These are phyloP conservation scores for Rhamphomyia laevipes DNA, from an alignment of 2,888 invertebrate species.

Conservation along the genomic window DNA sequence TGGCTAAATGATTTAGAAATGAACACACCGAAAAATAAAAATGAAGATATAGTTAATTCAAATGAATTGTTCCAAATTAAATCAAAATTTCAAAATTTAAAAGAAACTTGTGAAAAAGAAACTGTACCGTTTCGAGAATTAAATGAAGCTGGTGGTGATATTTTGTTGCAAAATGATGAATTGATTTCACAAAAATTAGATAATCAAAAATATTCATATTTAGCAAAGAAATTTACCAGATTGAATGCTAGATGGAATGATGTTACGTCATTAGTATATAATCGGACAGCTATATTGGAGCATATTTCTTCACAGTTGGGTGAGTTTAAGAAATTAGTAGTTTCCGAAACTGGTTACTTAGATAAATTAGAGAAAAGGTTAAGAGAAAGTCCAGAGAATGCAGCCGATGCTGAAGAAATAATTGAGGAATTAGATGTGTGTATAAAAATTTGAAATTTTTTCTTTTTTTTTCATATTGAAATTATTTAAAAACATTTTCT, in stretches of 20 bases:
- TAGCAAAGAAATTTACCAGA: conserved; percentile 54
- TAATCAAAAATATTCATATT: conserved; percentile 41
- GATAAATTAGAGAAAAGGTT: conserved; percentile 69
- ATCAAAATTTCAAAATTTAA: conserved; percentile 55
- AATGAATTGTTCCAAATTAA: conserved; percentile 61
- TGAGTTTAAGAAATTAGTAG: conserved; percentile 65
- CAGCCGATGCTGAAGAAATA: conserved; percentile 84
- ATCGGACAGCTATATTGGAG: conserved; percentile 51
- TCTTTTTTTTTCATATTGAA: too few species aligned
- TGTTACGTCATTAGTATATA: conserved; percentile 56
- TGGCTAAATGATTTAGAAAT: conserved; percentile 54
- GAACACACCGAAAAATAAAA: conserved; percentile 48
- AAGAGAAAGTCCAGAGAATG: conserved; percentile 52
- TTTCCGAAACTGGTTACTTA: conserved; percentile 62
- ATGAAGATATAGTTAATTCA: conserved; percentile 48
- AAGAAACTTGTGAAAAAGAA: conserved; percentile 58
- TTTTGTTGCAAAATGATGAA: conserved; percentile 47
- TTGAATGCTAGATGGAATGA: conserved; percentile 61
- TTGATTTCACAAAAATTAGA: conserved; percentile 24
- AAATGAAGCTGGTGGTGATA: conserved; percentile 57
- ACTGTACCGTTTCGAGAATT: conserved; percentile 54
- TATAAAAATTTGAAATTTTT: conserved; percentile 15
- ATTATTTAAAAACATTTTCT: background rate
- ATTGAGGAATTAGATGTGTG: conserved; percentile 78
- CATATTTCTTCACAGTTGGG: conserved; percentile 68